Base-by-base conservation (phyloP, 2,888 invertebrate genomes). In the Fragum whitleyi region DNA sequence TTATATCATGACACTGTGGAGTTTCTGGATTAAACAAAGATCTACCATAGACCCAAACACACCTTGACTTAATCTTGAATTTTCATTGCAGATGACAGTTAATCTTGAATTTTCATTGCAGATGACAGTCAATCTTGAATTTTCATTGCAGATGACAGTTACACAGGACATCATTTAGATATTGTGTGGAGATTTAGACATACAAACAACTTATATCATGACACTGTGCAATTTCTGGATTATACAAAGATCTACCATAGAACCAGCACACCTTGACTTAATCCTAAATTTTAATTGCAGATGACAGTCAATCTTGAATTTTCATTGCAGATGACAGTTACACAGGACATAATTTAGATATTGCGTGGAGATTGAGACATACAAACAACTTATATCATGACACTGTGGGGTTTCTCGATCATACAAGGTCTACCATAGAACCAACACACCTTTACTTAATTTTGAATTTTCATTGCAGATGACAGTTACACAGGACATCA, bases 21-120 rank as follows among this genome's bases (percentile, higher is more conserved):
- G 14, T 74, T 81, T 62, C 55, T 28, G 11, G 73, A 68, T 39
- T 78, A 59, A 47, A 75, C 75, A n/a, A 61, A 82, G 36, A 68
- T 75, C 26, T 71, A 74, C 26, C 73, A 78, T 32, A 59, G 82
- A 57, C 82, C 75, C 11, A 68, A 74, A 67, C 51, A 82, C 47
- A 79, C 53, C 26, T 82, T 82, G 21, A 62, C 39, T 29, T 16
- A 75, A 5, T 42, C 65, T 16, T 75, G 78, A 16, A 39, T 26
- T 16, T 78, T n/a, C n/a, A n/a, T n/a, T n/a, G n/a, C n/a, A n/a
- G n/a, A n/a, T n/a, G n/a, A n/a, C n/a, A n/a, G n/a, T n/a, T n/a
- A n/a, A n/a, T n/a, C n/a, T n/a, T n/a, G 3, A 36, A 36, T 36
- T 36, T 9, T 36, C n/a, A 47, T 77, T 79, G 47, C 72, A 79